Conservation (phyloP, 2,888 invertebrate genomes). For the Callyntrura sp. region DNA sequence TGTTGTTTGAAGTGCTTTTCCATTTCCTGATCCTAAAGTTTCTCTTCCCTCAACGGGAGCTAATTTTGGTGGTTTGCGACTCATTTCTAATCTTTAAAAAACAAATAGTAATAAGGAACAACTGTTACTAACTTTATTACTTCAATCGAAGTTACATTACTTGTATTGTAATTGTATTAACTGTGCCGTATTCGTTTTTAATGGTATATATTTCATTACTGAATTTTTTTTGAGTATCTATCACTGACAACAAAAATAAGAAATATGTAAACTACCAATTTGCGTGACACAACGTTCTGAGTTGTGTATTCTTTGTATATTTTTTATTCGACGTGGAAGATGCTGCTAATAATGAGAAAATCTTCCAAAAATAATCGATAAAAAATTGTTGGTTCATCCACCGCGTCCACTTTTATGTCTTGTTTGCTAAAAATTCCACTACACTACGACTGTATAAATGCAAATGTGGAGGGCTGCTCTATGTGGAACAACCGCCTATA, state of each 20-base stretch:
- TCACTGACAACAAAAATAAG: no score
- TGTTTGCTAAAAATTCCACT: neutral
- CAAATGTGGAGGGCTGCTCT: neutral
- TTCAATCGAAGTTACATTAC: no score
- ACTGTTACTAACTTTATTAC: no score
- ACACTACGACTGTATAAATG: neutral
- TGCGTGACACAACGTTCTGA: no score
- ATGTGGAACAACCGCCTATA: neutral
- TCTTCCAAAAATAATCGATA: neutral
- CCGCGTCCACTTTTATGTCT: neutral
- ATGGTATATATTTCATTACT: no score
- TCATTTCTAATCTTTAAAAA: constrained; percentile 62
- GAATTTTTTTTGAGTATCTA: no score
- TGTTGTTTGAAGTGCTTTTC: constrained; percentile 10
- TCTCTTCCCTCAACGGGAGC: constrained; percentile 61
- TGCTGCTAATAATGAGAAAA: no score
- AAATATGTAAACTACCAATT: no score
- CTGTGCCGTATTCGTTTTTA: no score
- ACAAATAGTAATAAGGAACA: neutral
- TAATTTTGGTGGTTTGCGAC: constrained; percentile 75
- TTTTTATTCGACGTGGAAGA: no score
- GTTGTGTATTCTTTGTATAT: no score
- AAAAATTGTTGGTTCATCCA: neutral
- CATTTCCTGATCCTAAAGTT: constrained; percentile 5
- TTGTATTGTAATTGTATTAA: no score